Conservation (phyloP, 2,797 vertebrate genomes). For the Bovichtus diacanthus region DNA sequence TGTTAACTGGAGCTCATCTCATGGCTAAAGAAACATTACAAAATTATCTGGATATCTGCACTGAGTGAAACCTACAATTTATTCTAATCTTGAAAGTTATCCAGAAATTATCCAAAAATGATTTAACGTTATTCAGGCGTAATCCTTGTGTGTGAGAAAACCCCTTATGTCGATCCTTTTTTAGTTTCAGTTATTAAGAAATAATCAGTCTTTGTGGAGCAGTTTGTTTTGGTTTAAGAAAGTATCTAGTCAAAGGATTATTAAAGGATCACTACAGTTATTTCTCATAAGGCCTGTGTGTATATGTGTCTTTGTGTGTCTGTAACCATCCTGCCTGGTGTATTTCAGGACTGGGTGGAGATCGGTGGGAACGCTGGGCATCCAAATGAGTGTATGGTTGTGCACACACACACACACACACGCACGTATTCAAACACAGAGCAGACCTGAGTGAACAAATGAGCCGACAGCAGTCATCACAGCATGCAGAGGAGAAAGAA, state of each 20-base stretch:
- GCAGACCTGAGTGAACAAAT: slow-evolving; percentile 46
- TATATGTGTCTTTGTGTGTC: slow-evolving; percentile 36
- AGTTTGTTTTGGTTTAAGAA: slow-evolving; percentile 37
- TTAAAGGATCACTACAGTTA: slow-evolving; percentile 49
- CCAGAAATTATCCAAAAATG: background rate
- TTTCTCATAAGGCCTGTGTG: slow-evolving; percentile 50
- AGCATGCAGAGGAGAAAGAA: slow-evolving; percentile 44
- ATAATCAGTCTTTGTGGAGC: slow-evolving; percentile 8
- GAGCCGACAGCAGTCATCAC: slow-evolving; percentile 43
- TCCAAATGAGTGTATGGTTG: slow-evolving; percentile 51
- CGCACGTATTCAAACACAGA: background rate
- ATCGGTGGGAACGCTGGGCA: slow-evolving; percentile 68
- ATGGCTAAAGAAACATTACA: background rate
- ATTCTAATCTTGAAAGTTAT: background rate
- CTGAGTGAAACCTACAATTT: background rate
- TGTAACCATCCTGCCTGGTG: slow-evolving; percentile 48
- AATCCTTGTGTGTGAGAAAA: slow-evolving; percentile 6
- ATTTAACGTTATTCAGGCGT: background rate
- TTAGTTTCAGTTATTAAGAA: slow-evolving; percentile 6
- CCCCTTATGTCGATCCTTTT: background rate
- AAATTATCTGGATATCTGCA: background rate
- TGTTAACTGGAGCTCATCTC: background rate
- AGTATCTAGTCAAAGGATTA: slow-evolving; percentile 22
- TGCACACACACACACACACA: slow-evolving; percentile 11
- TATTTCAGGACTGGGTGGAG: slow-evolving; percentile 83